These are phyloP conservation scores for Noctua pronuba DNA, from an alignment of 2,888 invertebrate genomes.

Conservation along the genomic window DNA sequence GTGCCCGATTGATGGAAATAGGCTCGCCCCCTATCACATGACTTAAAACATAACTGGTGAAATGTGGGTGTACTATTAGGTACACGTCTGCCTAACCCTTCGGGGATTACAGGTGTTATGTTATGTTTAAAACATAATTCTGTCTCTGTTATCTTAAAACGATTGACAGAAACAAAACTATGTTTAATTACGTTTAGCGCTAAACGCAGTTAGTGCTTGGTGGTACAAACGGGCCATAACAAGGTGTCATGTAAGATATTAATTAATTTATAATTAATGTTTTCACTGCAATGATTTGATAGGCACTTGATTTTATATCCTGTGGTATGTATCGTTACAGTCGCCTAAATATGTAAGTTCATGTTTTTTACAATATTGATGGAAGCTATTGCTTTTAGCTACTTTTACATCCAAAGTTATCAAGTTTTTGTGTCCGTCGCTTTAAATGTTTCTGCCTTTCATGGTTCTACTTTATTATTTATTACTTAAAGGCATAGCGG, in stretches of 20 bases:
- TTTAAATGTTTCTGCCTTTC: constrained; percentile 44
- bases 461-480: constrained; percentile 1
- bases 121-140: background rate
- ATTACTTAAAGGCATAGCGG: background rate
- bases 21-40: background rate
- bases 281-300: constrained; percentile 51
- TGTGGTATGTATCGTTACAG: constrained; percentile 62
- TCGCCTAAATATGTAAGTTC: constrained; percentile 46
- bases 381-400: constrained; percentile 56
- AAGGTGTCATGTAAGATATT: constrained; percentile 40
- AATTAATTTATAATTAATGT: constrained; percentile 20
- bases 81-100: background rate
- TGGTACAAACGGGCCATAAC: background rate
- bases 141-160: background rate
- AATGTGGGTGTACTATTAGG: background rate
- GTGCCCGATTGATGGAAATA: background rate
- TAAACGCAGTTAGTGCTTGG: background rate
- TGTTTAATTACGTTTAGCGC: background rate
- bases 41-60: background rate
- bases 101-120: background rate
- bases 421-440: constrained; percentile 13
- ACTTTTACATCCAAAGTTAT: constrained; percentile 3
- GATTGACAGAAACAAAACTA: background rate
- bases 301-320: constrained; percentile 49
- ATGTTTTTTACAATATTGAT: constrained; percentile 14